These are phyloP conservation scores for Tenualosa thibaudeaui DNA, from an alignment of 2,797 vertebrate species.

Conservation along the genomic window DNA sequence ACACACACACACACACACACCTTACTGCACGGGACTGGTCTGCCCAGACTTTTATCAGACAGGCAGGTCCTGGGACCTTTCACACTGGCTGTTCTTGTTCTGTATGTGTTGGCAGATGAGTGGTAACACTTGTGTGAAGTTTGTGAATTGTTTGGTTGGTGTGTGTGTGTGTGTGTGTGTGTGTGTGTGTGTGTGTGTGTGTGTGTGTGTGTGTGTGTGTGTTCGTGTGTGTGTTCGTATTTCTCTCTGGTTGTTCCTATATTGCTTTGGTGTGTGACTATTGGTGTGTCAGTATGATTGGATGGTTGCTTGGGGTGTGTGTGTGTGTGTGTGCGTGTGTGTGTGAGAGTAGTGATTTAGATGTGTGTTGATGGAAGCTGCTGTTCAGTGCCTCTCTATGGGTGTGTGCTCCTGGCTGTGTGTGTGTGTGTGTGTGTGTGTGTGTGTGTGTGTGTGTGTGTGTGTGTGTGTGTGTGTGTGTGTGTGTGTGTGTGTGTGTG, in stretches of 20 bases:
- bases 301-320: background rate
- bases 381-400: background rate
- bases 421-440: too few species aligned
- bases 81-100: too few species aligned
- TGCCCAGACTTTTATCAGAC: too few species aligned
- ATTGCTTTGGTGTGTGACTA: background rate
- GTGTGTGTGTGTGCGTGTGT: background rate
- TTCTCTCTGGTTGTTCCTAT: too few species aligned
- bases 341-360: background rate
- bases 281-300: background rate
- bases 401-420: background rate
- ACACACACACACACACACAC: background rate
- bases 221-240: background rate
- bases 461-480: too few species aligned
- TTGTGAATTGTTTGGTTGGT: background rate
- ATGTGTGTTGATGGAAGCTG: conserved; percentile 6
- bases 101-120: too few species aligned
- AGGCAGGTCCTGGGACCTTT: too few species aligned
- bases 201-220: background rate
- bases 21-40: too few species aligned
- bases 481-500: too few species aligned
- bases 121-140: too few species aligned
- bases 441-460: too few species aligned
- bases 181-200: background rate
- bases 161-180: background rate